Evolutionary conservation across 2,888 invertebrate genomes (phyloP), one percentile per base, ranked within the genome.

Genomic region (Onchidella celtica): DNA sequence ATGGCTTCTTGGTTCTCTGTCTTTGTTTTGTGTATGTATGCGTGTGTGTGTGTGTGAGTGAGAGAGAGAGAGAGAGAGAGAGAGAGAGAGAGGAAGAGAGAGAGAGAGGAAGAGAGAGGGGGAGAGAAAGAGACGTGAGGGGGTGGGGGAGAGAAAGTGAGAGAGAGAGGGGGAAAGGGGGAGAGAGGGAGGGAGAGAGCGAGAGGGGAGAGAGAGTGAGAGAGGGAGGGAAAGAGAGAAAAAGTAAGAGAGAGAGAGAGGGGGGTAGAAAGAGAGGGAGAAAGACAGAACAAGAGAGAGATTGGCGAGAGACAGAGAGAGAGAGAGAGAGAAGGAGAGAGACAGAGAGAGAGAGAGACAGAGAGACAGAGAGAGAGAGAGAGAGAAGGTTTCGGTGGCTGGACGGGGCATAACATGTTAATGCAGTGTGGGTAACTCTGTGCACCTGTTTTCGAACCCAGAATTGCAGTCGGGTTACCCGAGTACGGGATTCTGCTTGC

Each of bases 311-410:
- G n/a, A n/a, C n/a, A n/a, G n/a, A n/a, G 68, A 38, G 24, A 21
- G 38, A 14, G 38, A 68, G 40, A 68, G 68, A 38, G 68, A 38
- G 68, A n/a, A 14, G 3, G 40, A 68, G 68, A 36, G 38, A 38
- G 68, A 9, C 4, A 38, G 68, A 38, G 68, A n/a, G n/a, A 36
- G 59, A n/a, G n/a, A 38, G 68, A 38, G 24, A n/a, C 34, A 32
- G 32, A 3, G 57, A 2, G 57, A 57, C n/a, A 2, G 57, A 57
- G 57, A 57, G 57, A 57, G 57, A 2, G 57, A 57, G 57, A 57
- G 57, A 57, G 57, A 2, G 57, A 57, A 24, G 24, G 57, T n/a
- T 21, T 1, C n/a, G 24, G 57, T n/a, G 57, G 24, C n/a, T 1
- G 57, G 24, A 24, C 1, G 57, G 24, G 57, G 24, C 17, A 3